A percentile compares a stretch with the other conserved stretches of the same genome.
Conservation (phyloP, 2,888 invertebrate genomes). For the Poecilus cupreus region DNA sequence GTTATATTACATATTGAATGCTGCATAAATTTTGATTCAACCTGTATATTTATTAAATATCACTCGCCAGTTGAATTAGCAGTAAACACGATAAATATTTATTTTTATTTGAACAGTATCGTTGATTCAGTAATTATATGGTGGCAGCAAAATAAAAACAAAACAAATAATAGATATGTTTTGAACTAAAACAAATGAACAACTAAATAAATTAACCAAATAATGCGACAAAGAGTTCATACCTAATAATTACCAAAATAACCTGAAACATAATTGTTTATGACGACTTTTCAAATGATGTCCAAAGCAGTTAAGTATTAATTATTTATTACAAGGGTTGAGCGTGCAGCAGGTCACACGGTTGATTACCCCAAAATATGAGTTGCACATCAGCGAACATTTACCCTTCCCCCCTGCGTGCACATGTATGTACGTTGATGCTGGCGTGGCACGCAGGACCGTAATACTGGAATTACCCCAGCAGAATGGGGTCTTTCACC, state of each 20-base stretch:
- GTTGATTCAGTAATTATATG: constrained; percentile 26
- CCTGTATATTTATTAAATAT: no score
- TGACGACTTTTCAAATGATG: constrained; percentile 46
- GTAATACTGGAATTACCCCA: no score
- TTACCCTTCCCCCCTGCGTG: not conserved
- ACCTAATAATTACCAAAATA: constrained; percentile 11
- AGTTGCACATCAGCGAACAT: constrained; percentile 46
- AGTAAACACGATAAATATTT: constrained; percentile 36
- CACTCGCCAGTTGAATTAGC: constrained; percentile 9
- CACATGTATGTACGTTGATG: not conserved
- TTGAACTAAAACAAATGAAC: not conserved
- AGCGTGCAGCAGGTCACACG: constrained; percentile 41
- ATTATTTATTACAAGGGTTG: constrained; percentile 51
- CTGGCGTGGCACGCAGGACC: no score
- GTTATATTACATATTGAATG: no score
- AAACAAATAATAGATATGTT: constrained; percentile 1
- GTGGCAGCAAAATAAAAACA: constrained; percentile 11
- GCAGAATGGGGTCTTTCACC: no score
- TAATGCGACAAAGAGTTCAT: constrained; percentile 21
- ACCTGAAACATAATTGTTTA: constrained; percentile 24
- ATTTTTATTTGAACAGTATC: constrained; percentile 18
- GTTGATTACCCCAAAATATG: constrained; percentile 47
- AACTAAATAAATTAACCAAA: constrained; percentile 25
- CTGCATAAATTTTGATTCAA: no score
- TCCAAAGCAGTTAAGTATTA: constrained; percentile 43